These are phyloP conservation scores for Margarornis squamiger DNA, from an alignment of 2,797 vertebrate species.

Conservation along the genomic window DNA sequence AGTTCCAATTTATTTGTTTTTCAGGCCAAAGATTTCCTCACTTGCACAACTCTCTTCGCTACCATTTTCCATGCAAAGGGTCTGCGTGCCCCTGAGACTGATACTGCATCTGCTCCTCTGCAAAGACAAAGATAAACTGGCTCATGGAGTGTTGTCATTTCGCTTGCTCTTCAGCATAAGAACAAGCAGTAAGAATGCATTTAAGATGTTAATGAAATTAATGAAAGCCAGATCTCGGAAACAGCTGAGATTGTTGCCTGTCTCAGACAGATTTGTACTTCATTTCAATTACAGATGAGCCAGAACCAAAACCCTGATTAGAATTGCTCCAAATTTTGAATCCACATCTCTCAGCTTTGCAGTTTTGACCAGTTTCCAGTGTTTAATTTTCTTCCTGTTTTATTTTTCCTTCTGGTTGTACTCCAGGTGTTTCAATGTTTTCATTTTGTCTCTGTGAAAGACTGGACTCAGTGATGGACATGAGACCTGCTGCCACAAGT, in stretches of 20 bases:
- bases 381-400: neutral
- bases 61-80: constrained; percentile 1
- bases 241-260: constrained; percentile 68
- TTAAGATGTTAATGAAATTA: constrained; percentile 71
- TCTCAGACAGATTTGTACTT: constrained; percentile 63
- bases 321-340: constrained; percentile 53
- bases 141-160: constrained; percentile 37
- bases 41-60: neutral
- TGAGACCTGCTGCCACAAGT: neutral
- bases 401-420: constrained; percentile 17
- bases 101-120: constrained; percentile 36
- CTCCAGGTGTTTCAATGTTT: constrained; percentile 11
- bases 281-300: constrained; percentile 68
- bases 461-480: neutral
- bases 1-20: constrained; percentile 1
- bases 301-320: constrained; percentile 48
- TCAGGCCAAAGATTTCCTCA: constrained; percentile 16
- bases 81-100: neutral
- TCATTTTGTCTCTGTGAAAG: neutral
- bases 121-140: constrained; percentile 16
- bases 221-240: constrained; percentile 58
- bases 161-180: constrained; percentile 45
- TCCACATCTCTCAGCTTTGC: constrained; percentile 17
- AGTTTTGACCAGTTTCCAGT: constrained; percentile 28
- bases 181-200: constrained; percentile 60